Evolutionary conservation across 1,140 invertebrate species (phyloP), one percentile per base, ranked within the genome.

Genomic region (Belonocnema kinseyi): DNA sequence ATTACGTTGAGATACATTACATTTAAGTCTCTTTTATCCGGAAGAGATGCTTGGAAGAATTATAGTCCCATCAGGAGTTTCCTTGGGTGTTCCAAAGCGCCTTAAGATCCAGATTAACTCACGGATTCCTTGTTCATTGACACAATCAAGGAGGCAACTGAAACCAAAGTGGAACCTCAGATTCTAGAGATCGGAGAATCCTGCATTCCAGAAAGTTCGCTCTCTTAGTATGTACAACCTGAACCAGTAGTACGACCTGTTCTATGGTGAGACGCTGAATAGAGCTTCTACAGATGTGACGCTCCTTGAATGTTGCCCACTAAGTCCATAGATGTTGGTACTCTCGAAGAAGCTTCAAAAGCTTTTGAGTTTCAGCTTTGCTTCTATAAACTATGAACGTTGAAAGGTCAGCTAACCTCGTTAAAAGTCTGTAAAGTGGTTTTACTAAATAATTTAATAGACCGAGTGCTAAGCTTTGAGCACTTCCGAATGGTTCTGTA

Each of bases 41-140:
- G 16, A 66, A 33, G 14, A 33, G 26, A 5, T 46, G 13, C 61
- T 66, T 66, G n/a, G 10, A 2, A 21, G 61, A 66, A n/a, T 66
- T 66, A 66, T 2, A 66, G 16, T 5, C 21, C 33, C 33, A 40
- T 66, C 40, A 40, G 61, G 61, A 66, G 61, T 40, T 66, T 40
- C 61, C 26, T 40, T 40, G 0, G 58, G 3, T 46, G 40, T 66
- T 66, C 33, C 26, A 33, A 66, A 7, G 46, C 33, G 33, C 13
- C 21, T 66, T 66, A n/a, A 66, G 61, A 66, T 6, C 14, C 14
- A 40, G 61, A 66, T 66, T 40, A 61, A 61, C 58, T 61, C 58
- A 61, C 21, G 21, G 26, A 61, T 61, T 61, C 58, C 58, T 26
- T 33, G 61, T 66, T 66, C 61, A 66, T 66, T 6, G 61, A 40